Percentiles rank a stretch among this genome's conserved stretches.
Evolutionary conservation across 2,113 vertebrate species (phyloP).

Genomic region (Epinephelus lanceolatus): DNA sequence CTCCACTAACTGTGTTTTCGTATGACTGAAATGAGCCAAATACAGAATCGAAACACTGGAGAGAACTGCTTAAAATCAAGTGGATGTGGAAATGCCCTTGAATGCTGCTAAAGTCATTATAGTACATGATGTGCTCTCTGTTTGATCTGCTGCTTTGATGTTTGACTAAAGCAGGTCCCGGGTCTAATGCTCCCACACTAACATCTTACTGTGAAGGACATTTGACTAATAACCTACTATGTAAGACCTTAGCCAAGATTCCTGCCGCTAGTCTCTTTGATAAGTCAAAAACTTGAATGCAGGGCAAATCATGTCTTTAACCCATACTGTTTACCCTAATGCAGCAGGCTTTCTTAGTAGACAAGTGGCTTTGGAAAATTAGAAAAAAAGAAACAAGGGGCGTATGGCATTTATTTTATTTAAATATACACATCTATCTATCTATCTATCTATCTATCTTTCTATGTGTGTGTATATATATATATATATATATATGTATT

Average conservation of each 20-base stretch:
- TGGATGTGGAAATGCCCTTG: slow-evolving; percentile 25
- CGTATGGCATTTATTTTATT: slow-evolving; percentile 19
- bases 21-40: slow-evolving; percentile 2
- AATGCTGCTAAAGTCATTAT: slow-evolving; percentile 11
- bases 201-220: slow-evolving; percentile 23
- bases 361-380: neutral
- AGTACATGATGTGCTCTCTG: slow-evolving; percentile 17
- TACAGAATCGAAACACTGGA: neutral
- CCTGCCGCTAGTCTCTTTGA: slow-evolving; percentile 2
- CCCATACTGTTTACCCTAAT: neutral
- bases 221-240: slow-evolving; percentile 13
- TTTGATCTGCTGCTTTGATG: slow-evolving; percentile 52
- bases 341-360: neutral
- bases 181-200: neutral
- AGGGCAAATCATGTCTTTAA: slow-evolving; percentile 14
- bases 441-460: too few species aligned
- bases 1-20: neutral
- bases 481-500: neutral
- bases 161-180: slow-evolving; percentile 24
- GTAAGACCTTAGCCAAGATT: slow-evolving; percentile 15
- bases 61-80: slow-evolving; percentile 4
- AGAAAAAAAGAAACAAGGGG: neutral
- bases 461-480: too few species aligned
- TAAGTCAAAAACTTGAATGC: slow-evolving; percentile 4
- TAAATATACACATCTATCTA: too few species aligned